Evolutionary conservation across 2,888 invertebrate genomes (phyloP), one percentile per base, ranked within the genome.

Genomic region (Cantharis nigra): DNA sequence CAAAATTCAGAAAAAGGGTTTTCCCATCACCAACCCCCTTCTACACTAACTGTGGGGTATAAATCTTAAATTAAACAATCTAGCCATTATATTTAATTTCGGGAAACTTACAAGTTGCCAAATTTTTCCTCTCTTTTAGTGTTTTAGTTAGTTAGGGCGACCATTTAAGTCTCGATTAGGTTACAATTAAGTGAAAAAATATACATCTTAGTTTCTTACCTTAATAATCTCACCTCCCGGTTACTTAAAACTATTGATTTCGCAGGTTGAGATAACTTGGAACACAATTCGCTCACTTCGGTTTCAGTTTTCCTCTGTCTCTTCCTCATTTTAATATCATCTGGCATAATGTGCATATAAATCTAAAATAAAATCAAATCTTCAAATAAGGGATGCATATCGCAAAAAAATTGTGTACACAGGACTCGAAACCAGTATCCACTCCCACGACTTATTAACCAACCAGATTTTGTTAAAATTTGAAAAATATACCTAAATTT

Each of bases 181-280:
- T 3, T 4, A 20, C 23, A 5, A 3, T 23, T 3, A 23, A 23
- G 23, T 23, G 3, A 26, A 26, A 26, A 33, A 4, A 26, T 70
- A 67, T 65, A 33, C 63, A 70, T 26, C 67, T 81, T n/a, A 49
- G n/a, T n/a, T n/a, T 49, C 49, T 83, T 86, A 93, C 93, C 93
- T 91, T 80, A 97, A 90, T 78, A 97, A 90, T 84, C 97, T 92
- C 83, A 97, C 97, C 90, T 97, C 97, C 82, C 97, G 91, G 87
- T 97, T 97, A 86, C 96, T 97, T 78, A 97, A 90, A 70, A 97
- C 97, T 86, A 97, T 94, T 87, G 95, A 96, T 85, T 95, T 96
- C 69, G 94, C 93, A 4, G 94, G 93, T 86, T 95, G 94, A 72
- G 94, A 92, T 84, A 97, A 89, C 89, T 97, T 96, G 70, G 91